These are phyloP conservation scores for Notamacropus eugenii DNA, from an alignment of 2,797 vertebrate genomes.

Conservation along the genomic window DNA sequence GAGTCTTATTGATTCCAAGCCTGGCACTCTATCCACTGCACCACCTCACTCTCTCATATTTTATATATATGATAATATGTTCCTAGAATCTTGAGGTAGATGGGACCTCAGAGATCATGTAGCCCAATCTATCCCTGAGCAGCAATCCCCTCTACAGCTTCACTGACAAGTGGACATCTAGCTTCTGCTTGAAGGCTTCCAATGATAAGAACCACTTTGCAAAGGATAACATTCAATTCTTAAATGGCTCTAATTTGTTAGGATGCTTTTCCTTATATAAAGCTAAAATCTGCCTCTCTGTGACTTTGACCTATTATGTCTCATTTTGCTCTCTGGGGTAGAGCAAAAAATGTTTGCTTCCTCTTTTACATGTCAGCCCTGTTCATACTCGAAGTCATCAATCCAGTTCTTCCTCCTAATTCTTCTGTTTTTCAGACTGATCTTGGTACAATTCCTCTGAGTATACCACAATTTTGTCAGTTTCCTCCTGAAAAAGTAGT, in stretches of 20 bases:
- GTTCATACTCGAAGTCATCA: background rate
- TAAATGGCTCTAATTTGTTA: background rate
- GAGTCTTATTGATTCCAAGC: background rate
- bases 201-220: background rate
- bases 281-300: background rate
- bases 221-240: background rate
- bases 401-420: background rate
- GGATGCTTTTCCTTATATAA: background rate
- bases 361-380: background rate
- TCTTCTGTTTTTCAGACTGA: background rate
- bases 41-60: background rate
- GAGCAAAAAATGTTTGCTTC: background rate
- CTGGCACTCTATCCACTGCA: background rate
- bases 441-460: background rate
- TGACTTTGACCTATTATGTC: background rate
- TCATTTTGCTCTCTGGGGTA: background rate
- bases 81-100: background rate
- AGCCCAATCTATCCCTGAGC: background rate
- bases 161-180: background rate
- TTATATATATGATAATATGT: background rate
- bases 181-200: background rate
- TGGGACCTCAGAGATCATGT: background rate
- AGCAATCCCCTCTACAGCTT: background rate
- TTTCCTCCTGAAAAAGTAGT: background rate
- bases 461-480: background rate